Percentiles rank a stretch among this genome's conserved stretches.
phyloP scores from a whole-genome alignment of 2,888 invertebrate genomes.

The Synergus laeviventris region DNA sequence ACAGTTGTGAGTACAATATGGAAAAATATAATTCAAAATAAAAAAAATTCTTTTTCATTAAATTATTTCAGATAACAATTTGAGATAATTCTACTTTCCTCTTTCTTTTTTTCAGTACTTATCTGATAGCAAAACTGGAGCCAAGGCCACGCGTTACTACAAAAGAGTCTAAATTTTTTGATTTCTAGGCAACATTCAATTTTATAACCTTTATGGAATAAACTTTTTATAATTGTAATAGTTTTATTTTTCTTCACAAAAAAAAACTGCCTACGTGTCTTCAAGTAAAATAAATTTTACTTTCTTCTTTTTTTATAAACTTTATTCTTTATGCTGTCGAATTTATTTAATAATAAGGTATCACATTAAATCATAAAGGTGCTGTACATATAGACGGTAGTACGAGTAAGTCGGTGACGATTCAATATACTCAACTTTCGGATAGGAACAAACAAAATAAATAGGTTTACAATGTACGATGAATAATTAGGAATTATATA shows the following conservation, averaged over 20 bases:
- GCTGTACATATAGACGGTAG: conserved; percentile 70
- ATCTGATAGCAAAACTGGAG: conserved; percentile 60
- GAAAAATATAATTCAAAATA: neutral
- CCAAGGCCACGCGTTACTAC: conserved; percentile 66
- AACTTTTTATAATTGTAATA: conserved; percentile 41
- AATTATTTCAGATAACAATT: conserved; percentile 9
- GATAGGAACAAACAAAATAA: conserved; percentile 75
- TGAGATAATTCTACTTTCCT: neutral
- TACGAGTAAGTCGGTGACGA: conserved; percentile 61
- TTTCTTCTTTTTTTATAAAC: conserved; percentile 57
- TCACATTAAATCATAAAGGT: conserved; percentile 74
- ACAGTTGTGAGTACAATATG: conserved; percentile 65
- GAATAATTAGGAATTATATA: conserved; percentile 70
- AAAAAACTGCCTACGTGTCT: neutral
- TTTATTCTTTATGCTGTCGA: conserved; percentile 61
- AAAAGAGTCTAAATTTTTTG: conserved; percentile 63
- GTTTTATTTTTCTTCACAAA: neutral
- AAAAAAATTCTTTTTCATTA: conserved; percentile 9
- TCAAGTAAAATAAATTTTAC: conserved; percentile 19
- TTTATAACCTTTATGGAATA: conserved; percentile 48
- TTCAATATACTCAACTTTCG: conserved; percentile 68
- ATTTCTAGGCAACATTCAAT: conserved; percentile 49
- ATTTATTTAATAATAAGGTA: conserved; percentile 67
- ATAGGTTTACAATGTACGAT: conserved; percentile 66
- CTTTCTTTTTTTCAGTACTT: conserved; percentile 61